Conservation (phyloP, 2,888 invertebrate species). For the Lutraria lutraria region DNA sequence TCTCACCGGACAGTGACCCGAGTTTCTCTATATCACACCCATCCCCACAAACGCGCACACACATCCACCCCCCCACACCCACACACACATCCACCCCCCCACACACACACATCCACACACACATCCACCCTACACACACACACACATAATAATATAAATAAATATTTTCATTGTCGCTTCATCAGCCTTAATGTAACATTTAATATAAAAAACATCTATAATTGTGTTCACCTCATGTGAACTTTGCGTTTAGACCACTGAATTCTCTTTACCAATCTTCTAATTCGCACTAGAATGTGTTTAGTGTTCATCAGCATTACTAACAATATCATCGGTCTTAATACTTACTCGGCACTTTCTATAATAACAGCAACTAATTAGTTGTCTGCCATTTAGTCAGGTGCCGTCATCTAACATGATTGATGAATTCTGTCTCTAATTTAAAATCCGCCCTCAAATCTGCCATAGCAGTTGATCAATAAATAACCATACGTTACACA, state of each 20-base stretch:
- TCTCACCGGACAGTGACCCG: no score
- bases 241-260: not conserved
- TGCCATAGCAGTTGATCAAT: not conserved
- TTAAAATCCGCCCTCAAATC: not conserved
- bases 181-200: no score
- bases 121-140: no score
- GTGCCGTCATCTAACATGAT: not conserved
- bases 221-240: no score
- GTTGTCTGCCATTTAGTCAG: not conserved
- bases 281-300: not conserved
- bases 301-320: not conserved
- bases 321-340: not conserved
- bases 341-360: not conserved
- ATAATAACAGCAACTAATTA: constrained; percentile 15
- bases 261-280: not conserved
- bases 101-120: no score
- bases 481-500: not conserved
- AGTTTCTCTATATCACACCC: no score
- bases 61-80: no score
- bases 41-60: no score
- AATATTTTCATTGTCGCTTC: no score
- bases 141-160: no score
- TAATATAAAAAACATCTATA: no score
- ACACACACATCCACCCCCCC: no score
- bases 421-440: not conserved